Conservation (phyloP, 1,140 invertebrate genomes). For the Epicauta chinensis region DNA sequence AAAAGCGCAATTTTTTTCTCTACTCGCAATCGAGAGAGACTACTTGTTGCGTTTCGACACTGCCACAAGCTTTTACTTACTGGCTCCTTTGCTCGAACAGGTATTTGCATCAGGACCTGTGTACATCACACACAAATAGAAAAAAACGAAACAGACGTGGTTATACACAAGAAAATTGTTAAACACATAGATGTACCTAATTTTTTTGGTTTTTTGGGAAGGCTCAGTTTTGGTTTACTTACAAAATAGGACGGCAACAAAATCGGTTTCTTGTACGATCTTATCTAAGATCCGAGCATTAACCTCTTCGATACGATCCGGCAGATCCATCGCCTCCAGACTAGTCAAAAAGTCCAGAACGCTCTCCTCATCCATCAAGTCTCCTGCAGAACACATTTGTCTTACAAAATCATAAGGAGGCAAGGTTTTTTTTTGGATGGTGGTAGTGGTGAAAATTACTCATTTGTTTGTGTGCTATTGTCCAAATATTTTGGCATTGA, state of each 20-base stretch:
- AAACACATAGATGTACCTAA: neutral
- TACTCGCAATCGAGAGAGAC: slow-evolving; percentile 23
- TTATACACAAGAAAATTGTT: slow-evolving; percentile 11
- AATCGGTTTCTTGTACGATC: slow-evolving; percentile 87
- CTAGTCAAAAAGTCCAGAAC: slow-evolving; percentile 90
- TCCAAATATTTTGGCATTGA: too few relatives aligned
- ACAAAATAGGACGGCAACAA: slow-evolving; percentile 92
- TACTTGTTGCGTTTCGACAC: slow-evolving; percentile 3
- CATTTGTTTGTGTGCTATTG: neutral
- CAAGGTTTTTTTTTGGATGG: too few relatives aligned
- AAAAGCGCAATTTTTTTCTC: too few relatives aligned
- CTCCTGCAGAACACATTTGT: slow-evolving; percentile 57
- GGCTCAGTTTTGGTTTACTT: slow-evolving; percentile 59
- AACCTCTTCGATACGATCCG: slow-evolving; percentile 94
- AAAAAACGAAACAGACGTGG: slow-evolving; percentile 16
- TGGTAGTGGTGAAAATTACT: too few relatives aligned
- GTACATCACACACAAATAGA: slow-evolving; percentile 16
- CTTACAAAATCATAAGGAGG: too few relatives aligned
- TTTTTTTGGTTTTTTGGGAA: too few relatives aligned
- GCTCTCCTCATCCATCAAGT: slow-evolving; percentile 90
- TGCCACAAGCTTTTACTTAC: slow-evolving; percentile 46
- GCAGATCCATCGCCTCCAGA: slow-evolving; percentile 88
- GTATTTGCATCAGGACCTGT: slow-evolving; percentile 51
- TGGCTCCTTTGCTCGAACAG: slow-evolving; percentile 49
- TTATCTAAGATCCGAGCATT: slow-evolving; percentile 86